Evolutionary conservation across 2,797 vertebrate species (phyloP).

Genomic region (Neosalanx taihuensis): DNA sequence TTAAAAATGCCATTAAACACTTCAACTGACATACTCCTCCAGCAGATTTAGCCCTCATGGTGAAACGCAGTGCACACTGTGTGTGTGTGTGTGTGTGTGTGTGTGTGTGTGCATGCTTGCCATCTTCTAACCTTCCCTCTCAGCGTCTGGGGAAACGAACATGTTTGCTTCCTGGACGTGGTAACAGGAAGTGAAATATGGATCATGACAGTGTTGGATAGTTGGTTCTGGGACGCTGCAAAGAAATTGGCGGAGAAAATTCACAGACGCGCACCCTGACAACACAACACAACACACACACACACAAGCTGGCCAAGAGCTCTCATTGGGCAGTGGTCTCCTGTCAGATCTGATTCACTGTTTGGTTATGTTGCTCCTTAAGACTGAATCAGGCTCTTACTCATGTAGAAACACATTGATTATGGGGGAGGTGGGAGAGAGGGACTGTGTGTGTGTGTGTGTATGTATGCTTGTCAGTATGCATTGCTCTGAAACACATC

Average conservation of each 20-base stretch:
- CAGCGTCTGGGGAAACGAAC: not conserved
- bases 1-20: too few relatives aligned
- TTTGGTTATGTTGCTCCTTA: not conserved
- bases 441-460: constrained; percentile 6
- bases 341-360: constrained; percentile 11
- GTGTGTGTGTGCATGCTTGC: not conserved
- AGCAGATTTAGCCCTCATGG: too few relatives aligned
- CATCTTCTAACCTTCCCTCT: not conserved
- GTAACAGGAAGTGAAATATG: constrained; percentile 9
- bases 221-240: not conserved
- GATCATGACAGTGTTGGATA: constrained; percentile 9
- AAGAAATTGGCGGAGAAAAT: not conserved
- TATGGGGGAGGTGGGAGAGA: constrained; percentile 16
- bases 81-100: constrained; percentile 2
- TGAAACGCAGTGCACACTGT: too few relatives aligned
- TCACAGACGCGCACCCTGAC: not conserved
- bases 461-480: not conserved
- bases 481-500: constrained; percentile 12
- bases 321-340: not conserved
- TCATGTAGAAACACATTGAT: constrained; percentile 3
- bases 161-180: constrained; percentile 19
- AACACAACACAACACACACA: constrained; percentile 5
- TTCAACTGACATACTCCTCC: too few relatives aligned
- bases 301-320: not conserved
- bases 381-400: not conserved